Percentiles rank a stretch among this genome's conserved stretches.
phyloP scores from a whole-genome alignment of 2,113 vertebrate species.

The Mugil cephalus region DNA sequence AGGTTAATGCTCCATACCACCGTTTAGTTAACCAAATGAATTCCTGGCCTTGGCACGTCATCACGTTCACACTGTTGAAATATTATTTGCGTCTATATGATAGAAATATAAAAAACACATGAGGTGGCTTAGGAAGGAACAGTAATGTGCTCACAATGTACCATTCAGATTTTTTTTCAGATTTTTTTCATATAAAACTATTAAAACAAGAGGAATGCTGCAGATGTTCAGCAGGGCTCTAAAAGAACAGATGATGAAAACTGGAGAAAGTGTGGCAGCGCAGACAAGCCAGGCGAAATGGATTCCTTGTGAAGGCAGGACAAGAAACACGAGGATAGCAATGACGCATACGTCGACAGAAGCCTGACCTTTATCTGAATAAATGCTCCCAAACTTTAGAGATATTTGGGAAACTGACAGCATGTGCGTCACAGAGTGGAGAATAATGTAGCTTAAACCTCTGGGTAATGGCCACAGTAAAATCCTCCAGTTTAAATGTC shows the following conservation, averaged over 20 bases:
- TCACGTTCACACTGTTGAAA: constrained; percentile 11
- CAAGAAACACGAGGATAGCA: constrained; percentile 64
- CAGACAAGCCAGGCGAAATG: constrained; percentile 49
- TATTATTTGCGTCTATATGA: constrained; percentile 16
- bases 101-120: constrained; percentile 14
- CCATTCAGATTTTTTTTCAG: constrained; percentile 38
- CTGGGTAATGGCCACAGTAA: constrained; percentile 44
- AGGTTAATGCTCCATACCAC: constrained; percentile 20
- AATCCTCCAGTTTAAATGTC: constrained; percentile 64
- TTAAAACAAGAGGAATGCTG: constrained; percentile 55
- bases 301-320: constrained; percentile 69
- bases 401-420: constrained; percentile 66
- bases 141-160: constrained; percentile 34
- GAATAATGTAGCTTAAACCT: constrained; percentile 56
- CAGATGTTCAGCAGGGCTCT: constrained; percentile 46
- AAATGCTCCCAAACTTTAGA: constrained; percentile 55
- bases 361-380: constrained; percentile 71
- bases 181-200: constrained; percentile 40
- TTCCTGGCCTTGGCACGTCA: constrained; percentile 20
- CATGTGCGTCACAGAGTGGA: constrained; percentile 72
- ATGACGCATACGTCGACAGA: constrained; percentile 74
- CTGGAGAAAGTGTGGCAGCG: constrained; percentile 9
- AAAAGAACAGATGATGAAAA: constrained; percentile 26
- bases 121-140: constrained; percentile 1
- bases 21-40: constrained; percentile 11